These are phyloP conservation scores for Nymphalis io DNA, from an alignment of 1,140 invertebrate species.

Conservation along the genomic window DNA sequence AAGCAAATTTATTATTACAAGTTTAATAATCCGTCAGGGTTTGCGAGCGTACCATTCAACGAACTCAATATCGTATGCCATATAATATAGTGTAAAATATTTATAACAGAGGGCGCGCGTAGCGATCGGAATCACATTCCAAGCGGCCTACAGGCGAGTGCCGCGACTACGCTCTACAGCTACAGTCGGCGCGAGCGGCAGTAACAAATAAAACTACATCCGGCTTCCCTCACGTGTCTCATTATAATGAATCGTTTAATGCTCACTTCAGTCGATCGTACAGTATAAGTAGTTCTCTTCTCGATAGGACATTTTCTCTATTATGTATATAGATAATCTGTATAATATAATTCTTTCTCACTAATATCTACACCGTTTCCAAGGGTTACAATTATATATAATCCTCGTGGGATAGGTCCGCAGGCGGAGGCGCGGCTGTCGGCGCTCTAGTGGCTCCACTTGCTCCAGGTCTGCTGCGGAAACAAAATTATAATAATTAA, in stretches of 20 bases:
- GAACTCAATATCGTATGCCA: slow-evolving; percentile 70
- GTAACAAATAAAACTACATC: slow-evolving; percentile 16
- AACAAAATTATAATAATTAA: slow-evolving; percentile 1
- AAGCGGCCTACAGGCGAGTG: slow-evolving; percentile 48
- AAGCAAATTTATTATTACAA: slow-evolving; percentile 79
- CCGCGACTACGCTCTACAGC: neutral
- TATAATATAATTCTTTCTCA: slow-evolving; percentile 80
- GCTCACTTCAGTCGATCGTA: slow-evolving; percentile 69
- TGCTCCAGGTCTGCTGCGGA: slow-evolving; percentile 69
- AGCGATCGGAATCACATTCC: slow-evolving; percentile 71
- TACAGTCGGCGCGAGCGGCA: slow-evolving; percentile 18
- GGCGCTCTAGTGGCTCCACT: slow-evolving; percentile 72
- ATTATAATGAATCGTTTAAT: slow-evolving; percentile 44
- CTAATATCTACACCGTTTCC: slow-evolving; percentile 80
- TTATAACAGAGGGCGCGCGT: slow-evolving; percentile 51
- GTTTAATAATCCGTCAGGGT: slow-evolving; percentile 64
- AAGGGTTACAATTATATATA: slow-evolving; percentile 75
- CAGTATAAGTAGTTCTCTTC: slow-evolving; percentile 64
- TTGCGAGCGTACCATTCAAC: slow-evolving; percentile 56
- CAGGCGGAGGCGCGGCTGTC: slow-evolving; percentile 37
- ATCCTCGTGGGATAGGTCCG: slow-evolving; percentile 49
- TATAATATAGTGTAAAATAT: slow-evolving; percentile 76
- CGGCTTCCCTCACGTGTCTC: slow-evolving; percentile 14
- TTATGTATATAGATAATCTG: slow-evolving; percentile 80
- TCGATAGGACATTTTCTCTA: slow-evolving; percentile 77